A percentile compares a stretch with the other conserved stretches of the same genome.
Conservation (phyloP, 2,888 invertebrate species). For the Priocnemis perturbator region DNA sequence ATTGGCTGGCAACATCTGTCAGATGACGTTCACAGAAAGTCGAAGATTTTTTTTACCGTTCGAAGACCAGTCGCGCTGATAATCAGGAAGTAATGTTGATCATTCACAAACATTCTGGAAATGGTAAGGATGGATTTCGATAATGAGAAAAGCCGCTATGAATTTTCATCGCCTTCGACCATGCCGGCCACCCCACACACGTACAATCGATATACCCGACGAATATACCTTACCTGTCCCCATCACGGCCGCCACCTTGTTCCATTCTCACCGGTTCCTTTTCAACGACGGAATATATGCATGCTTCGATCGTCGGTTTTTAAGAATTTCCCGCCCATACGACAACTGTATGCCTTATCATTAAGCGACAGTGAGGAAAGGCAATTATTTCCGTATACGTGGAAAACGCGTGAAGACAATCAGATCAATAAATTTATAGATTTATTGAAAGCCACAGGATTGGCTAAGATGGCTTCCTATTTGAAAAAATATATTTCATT, state of each 20-base stretch:
- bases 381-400: too few species aligned
- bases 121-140: conserved; percentile 47
- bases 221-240: conserved; percentile 39
- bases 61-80: conserved; percentile 68
- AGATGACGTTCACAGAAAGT: not conserved
- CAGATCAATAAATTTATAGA: too few species aligned
- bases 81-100: conserved; percentile 72
- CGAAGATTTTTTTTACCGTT: conserved; percentile 61
- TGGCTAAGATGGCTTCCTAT: too few species aligned
- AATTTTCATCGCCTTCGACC: conserved; percentile 64
- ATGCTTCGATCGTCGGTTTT: too few species aligned
- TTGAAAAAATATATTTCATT: too few species aligned
- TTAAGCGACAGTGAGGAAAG: too few species aligned
- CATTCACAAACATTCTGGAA: conserved; percentile 61
- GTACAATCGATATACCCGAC: conserved; percentile 57
- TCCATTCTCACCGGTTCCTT: conserved; percentile 10
- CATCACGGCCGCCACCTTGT: conserved; percentile 56
- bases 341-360: too few species aligned
- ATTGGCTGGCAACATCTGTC: too few species aligned
- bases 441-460: too few species aligned
- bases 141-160: conserved; percentile 65
- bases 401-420: too few species aligned
- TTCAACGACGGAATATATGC: too few species aligned
- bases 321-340: too few species aligned
- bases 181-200: conserved; percentile 69